Evolutionary conservation across 2,888 invertebrate genomes (phyloP).

Genomic region (Hipparchia semele): DNA sequence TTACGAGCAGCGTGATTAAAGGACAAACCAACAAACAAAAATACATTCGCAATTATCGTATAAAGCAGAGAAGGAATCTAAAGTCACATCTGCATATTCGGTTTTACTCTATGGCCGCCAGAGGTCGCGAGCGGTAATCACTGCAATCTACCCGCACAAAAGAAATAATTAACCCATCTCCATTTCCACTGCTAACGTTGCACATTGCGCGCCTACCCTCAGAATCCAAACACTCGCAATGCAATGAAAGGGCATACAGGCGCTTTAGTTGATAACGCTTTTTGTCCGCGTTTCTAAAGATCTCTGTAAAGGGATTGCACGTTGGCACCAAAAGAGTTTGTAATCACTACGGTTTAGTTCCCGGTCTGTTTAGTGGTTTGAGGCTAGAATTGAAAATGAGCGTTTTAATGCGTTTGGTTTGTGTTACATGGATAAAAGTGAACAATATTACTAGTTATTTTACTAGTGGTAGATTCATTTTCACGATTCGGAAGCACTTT

Average conservation of each 20-base stretch:
- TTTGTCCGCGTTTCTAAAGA: constrained; percentile 20
- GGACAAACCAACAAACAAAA: too few relatives aligned
- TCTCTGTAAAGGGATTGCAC: constrained; percentile 12
- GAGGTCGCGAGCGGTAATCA: constrained; percentile 55
- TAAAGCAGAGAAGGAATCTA: background rate
- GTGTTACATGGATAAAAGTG: background rate
- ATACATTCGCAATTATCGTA: too few relatives aligned
- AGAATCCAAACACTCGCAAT: constrained; percentile 18
- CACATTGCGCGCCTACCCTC: constrained; percentile 21
- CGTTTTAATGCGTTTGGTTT: background rate
- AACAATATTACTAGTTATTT: background rate
- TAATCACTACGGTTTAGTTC: background rate
- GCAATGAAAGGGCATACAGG: constrained; percentile 26
- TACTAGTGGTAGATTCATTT: too few relatives aligned
- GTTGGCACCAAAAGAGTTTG: constrained; percentile 10
- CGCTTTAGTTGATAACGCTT: constrained; percentile 28
- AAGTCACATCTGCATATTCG: constrained; percentile 8
- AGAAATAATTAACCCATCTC: constrained; percentile 74
- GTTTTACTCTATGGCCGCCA: constrained; percentile 13
- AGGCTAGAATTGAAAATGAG: constrained; percentile 8
- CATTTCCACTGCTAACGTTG: constrained; percentile 56
- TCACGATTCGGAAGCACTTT: too few relatives aligned
- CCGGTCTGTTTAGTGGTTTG: constrained; percentile 7
- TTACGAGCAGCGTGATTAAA: too few relatives aligned
- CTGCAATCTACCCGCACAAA: constrained; percentile 71